Evolutionary conservation across 2,888 invertebrate species (phyloP), one percentile per base, ranked within the genome.

Genomic region (Tinea trinotella): DNA sequence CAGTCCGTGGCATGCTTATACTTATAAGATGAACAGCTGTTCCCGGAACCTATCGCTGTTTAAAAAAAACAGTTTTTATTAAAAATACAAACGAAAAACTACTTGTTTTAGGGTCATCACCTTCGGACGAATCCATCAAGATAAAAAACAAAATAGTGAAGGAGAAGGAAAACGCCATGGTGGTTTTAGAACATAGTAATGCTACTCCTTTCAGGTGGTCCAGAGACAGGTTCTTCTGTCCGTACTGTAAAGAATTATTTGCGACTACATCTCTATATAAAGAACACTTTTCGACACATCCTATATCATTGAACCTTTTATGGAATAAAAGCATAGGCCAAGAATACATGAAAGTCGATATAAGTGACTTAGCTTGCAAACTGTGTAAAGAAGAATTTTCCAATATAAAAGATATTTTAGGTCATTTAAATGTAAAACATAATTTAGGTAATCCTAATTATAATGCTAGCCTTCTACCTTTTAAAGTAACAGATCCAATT

Each of bases 341-440:
- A 1, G 40, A n/a, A 40, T 69, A 56, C 46, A 65, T 65, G 56
- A 72, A 66, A 30, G 74, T 66, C 0, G 78, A 78, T 9, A 71
- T 77, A 12, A 67, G 73, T 0, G 57, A 67, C 10, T 57, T 78
- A 19, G 50, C 58, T 9, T 78, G 78, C 57, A 69, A 62, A 4
- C 7, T 64, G 1, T 78, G 78, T 54, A 52, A 59, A 0, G 56
- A 62, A 40, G 53, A 34, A 0, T 64, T 66, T 35, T 12, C 53
- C 0, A 60, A 63, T 24, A 57, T 78, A 24, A 55, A 59, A 1
- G 58, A 58, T 0, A 48, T 78, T 9, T 60, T 57, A 54, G 56
- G 55, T 0, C 78, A 78, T 60, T 62, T 78, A 7, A 62, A 52
- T 4, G 56, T 55, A 0, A 56, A 57, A 22, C 76, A 76, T 19